These are phyloP conservation scores for Hylyphantes graminicola DNA, from an alignment of 1,140 invertebrate genomes.

Conservation along the genomic window DNA sequence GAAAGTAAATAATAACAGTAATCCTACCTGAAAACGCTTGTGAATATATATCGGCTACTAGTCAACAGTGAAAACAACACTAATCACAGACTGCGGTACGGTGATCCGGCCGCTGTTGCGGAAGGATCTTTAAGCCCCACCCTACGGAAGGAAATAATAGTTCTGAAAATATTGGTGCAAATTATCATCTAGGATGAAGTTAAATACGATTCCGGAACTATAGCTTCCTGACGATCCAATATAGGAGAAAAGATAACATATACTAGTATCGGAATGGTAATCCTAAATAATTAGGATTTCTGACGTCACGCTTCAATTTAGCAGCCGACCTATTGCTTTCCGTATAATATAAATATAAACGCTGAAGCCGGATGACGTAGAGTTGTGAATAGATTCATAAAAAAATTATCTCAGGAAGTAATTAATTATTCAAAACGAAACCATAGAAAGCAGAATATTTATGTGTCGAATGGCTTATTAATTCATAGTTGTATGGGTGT, in stretches of 20 bases:
- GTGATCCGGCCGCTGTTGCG: constrained; percentile 50
- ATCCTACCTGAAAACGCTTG: constrained; percentile 23
- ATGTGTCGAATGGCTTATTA: too few relatives aligned
- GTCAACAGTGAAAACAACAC: constrained; percentile 56
- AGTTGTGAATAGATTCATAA: constrained; percentile 1
- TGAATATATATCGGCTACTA: constrained; percentile 26
- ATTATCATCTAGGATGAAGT: constrained; percentile 45
- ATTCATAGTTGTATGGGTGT: too few relatives aligned
- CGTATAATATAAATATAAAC: background rate
- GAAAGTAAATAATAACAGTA: constrained; percentile 6
- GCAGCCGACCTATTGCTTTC: constrained; percentile 48
- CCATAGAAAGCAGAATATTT: background rate
- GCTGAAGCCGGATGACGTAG: constrained; percentile 30
- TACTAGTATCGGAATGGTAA: constrained; percentile 24
- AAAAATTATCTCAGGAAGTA: background rate
- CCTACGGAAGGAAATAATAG: constrained; percentile 57
- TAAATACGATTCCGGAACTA: background rate
- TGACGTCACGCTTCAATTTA: constrained; percentile 56
- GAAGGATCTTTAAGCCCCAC: constrained; percentile 58
- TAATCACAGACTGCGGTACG: constrained; percentile 55
- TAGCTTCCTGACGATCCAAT: constrained; percentile 9
- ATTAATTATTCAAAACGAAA: background rate
- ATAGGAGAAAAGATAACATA: constrained; percentile 10
- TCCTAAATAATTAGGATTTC: constrained; percentile 29
- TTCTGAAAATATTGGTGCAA: constrained; percentile 20